These are phyloP conservation scores for Dromaius novaehollandiae DNA, from an alignment of 2,113 vertebrate species.

Conservation along the genomic window DNA sequence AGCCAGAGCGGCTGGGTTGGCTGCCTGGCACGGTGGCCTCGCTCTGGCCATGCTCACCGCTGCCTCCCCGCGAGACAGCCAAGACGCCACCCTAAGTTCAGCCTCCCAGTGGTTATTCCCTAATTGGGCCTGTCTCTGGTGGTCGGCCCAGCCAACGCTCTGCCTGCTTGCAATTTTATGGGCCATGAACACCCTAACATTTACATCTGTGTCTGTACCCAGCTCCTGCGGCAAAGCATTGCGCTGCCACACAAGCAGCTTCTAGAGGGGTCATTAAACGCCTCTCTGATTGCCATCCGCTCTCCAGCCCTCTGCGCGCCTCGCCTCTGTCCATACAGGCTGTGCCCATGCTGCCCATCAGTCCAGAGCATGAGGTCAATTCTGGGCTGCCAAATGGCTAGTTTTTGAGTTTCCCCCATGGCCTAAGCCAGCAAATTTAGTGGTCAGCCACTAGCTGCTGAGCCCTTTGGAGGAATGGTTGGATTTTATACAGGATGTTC, in stretches of 20 bases:
- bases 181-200: not conserved
- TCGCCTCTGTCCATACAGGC: not conserved
- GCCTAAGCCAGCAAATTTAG: fast-evolving
- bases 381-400: not conserved
- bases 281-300: not conserved
- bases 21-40: too few relatives aligned
- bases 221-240: not conserved
- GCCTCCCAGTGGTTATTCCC: not conserved
- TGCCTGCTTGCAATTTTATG: not conserved
- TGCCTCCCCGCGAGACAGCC: not conserved
- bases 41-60: not conserved
- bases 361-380: fast-evolving
- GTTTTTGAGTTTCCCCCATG: not conserved
- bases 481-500: not conserved
- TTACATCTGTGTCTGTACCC: not conserved
- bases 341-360: not conserved
- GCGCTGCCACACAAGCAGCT: not conserved
- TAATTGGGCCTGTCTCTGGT: not conserved
- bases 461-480: not conserved
- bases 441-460: fast-evolving
- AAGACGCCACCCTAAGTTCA: not conserved
- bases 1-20: too few relatives aligned
- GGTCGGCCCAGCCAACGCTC: not conserved
- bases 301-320: not conserved
- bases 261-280: not conserved